Percentiles rank a stretch among this genome's conserved stretches.
These are phyloP conservation scores for Cremastobaeus sp. DNA, from an alignment of 2,888 invertebrate genomes.

Conservation along the genomic window DNA sequence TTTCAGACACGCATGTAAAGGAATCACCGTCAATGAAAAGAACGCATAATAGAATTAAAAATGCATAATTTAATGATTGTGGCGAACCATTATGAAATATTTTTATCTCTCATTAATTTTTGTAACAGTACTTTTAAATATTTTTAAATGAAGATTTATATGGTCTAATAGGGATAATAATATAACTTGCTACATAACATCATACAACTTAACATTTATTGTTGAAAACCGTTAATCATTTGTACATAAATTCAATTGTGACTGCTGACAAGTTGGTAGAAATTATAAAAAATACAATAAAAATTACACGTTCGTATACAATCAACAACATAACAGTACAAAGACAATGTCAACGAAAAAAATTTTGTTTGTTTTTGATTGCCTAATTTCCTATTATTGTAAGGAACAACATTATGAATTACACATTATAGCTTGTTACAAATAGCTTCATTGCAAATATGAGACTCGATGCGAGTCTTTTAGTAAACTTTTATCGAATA, in stretches of 20 bases:
- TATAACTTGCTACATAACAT: too few species aligned
- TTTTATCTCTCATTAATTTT: too few species aligned
- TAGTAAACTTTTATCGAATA: conserved; percentile 49
- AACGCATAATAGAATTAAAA: too few species aligned
- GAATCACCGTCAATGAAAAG: too few species aligned
- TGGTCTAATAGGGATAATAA: too few species aligned
- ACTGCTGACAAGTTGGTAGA: too few species aligned
- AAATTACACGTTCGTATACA: not conserved
- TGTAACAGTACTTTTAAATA: too few species aligned
- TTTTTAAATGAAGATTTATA: too few species aligned
- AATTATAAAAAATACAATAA: not conserved
- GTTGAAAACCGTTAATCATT: not conserved
- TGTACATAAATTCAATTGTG: too few species aligned
- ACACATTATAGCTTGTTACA: conserved; percentile 38
- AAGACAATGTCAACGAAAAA: not conserved
- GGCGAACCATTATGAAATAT: too few species aligned
- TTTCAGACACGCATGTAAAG: too few species aligned
- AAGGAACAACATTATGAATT: conserved; percentile 32
- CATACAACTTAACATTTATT: conserved; percentile 33
- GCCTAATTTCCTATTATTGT: conserved; percentile 12
- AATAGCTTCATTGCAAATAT: conserved; percentile 47
- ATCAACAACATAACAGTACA: not conserved
- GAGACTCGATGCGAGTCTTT: conserved; percentile 57
- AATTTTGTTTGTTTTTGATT: conserved; percentile 14
- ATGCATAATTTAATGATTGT: too few species aligned